Conservation (phyloP, 2,797 vertebrate genomes). For the Steatocranus sp. region DNA sequence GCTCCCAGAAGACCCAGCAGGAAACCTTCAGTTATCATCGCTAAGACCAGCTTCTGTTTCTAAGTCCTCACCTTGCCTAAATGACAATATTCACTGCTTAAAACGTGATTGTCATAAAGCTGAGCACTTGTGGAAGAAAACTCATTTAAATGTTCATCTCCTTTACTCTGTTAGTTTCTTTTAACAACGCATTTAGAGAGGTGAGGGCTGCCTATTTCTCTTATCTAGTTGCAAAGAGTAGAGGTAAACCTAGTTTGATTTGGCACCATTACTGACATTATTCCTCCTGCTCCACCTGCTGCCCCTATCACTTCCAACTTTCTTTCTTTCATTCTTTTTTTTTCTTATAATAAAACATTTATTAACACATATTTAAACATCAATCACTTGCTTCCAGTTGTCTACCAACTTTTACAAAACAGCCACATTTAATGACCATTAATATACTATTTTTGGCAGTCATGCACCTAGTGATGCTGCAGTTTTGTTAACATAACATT, state of each 20-base stretch:
- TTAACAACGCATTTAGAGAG: background rate
- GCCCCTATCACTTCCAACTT: background rate
- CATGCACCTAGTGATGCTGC: background rate
- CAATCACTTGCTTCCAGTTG: background rate
- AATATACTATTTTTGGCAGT: background rate
- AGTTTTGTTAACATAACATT: background rate
- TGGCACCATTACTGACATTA: background rate
- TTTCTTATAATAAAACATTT: background rate
- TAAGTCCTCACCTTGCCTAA: background rate
- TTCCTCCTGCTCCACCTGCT: background rate
- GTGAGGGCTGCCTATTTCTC: background rate
- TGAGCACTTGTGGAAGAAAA: background rate
- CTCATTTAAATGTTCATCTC: background rate
- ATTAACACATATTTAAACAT: background rate
- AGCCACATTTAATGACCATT: background rate
- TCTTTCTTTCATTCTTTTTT: too few species aligned
- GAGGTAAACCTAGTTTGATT: accelerated
- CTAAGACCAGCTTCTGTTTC: background rate
- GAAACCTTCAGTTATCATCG: background rate
- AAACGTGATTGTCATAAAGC: background rate
- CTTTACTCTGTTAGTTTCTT: background rate
- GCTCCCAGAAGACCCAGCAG: background rate
- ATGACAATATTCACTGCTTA: background rate
- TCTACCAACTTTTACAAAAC: background rate
- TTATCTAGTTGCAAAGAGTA: background rate